Evolutionary conservation across 2,113 vertebrate species (phyloP), one percentile per base, ranked within the genome.

Genomic region (Merops nubicus): DNA sequence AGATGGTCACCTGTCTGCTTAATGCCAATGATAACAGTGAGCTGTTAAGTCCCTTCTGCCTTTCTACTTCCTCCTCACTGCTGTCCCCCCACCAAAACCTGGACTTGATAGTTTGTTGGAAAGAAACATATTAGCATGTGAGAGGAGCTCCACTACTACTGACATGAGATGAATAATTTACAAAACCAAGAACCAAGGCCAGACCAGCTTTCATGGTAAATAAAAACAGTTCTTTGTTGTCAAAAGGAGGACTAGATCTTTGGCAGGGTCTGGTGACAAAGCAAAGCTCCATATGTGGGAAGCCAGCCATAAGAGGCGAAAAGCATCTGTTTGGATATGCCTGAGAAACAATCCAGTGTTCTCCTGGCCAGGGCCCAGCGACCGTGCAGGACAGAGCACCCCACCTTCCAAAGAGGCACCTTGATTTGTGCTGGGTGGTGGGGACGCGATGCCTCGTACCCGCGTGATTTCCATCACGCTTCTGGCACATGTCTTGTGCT

Each of bases 211-310:
- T 95, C 34, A 4, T 5, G 67, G 95, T 84, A 96, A 97, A 96
- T 87, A 96, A 97, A 97, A 95, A 33, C 93, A 92, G 68, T 26
- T 89, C 83, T 93, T 95, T 93, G 56, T 75, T 92, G 89, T 95
- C 80, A 91, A 91, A 92, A 81, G 76, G 68, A 80, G 83, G 54
- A 59, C 83, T 59, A 68, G 79, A 80, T 87, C 73, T 79, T 95
- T 97, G 96, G 91, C 95, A 95, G 29, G 36, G 60, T 14, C 89
- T 92, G 56, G 93, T 64, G 86, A 93, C 91, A 96, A 92, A 96
- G 76, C 84, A 89, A 63, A 95, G 80, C 76, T 95, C 91, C 89
- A 56, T 51, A 89, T 95, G 95, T 36, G 77, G 48, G 88, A 77
- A 89, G 53, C 19, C 38, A 87, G 86, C 54, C 0, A 0, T 38